Base-by-base conservation (phyloP, 2,797 vertebrate genomes). In the Buceros bicornis region DNA sequence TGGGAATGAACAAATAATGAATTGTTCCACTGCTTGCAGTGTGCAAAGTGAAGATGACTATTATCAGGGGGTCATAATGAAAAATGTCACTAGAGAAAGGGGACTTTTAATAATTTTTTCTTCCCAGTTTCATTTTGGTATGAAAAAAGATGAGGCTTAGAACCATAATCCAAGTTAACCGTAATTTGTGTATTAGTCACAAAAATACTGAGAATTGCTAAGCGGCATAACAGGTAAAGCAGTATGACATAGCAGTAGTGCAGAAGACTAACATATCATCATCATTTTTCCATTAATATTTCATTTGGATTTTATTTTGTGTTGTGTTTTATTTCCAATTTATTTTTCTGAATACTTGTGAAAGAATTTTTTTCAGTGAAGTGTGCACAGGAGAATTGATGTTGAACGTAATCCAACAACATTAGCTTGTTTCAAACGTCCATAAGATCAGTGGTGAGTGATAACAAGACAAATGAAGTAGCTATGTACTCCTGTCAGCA, bases 261-360 rank as follows among this genome's bases (percentile, higher is more conserved):
- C 80, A 3, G 64, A 90, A 82, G 48, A 76, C 71, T 3, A 90
- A 90, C 81, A 85, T 78, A 79, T 62, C 93, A 94, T 96, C 50
- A 90, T 89, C 95, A 97, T 96, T 89, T 90, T 64, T 65, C 79
- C 93, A 95, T 93, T 91, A 91, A 40, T 89, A 76, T 88, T 97
- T 94, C 10, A 82, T 96, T 82, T 87, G 35, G 29, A 33, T 93
- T 95, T 43, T 85, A 70, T 93, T 97, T 91, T 92, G 5, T 82
- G 51, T 94, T 97, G 72, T 65, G 47, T 94, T 93, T 84, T 48
- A 29, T 87, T 93, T 95, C 62, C 50, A 80, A 29, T 67, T 48
- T 91, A 50, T 65, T 89, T 94, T 79, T 89, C 40, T 53, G 20
- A 86, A 71, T 88, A 56, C 42, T 70, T 82, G 50, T 73, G 57